phyloP scores from a whole-genome alignment of 2,113 vertebrate genomes.

The Accipiter virgatus region DNA sequence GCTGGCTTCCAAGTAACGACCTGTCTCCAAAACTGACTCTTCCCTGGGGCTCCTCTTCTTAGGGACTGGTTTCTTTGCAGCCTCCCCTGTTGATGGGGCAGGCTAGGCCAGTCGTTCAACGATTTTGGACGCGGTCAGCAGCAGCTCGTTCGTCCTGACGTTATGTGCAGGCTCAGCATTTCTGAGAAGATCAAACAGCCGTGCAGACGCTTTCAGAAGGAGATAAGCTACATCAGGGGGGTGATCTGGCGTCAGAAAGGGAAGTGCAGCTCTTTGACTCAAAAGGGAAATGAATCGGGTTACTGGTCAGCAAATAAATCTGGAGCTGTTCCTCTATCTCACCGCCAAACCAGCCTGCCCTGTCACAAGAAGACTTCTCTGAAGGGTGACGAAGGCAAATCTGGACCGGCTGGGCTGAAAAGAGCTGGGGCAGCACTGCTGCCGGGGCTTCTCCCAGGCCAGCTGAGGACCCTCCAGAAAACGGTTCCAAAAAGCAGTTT shows the following conservation, averaged over 20 bases:
- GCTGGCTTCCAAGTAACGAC: neutral
- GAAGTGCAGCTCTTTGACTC: neutral
- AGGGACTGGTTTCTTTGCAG: neutral
- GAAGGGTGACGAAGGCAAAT: neutral
- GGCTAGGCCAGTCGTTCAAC: neutral
- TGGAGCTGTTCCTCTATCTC: neutral
- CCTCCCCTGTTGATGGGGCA: neutral
- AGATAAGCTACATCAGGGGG: neutral
- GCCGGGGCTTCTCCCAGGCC: neutral
- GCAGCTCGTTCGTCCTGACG: neutral
- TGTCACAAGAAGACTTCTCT: accelerated
- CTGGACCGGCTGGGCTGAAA: neutral
- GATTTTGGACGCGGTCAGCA: neutral
- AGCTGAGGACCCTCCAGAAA: neutral
- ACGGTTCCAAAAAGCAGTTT: neutral
- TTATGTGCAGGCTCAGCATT: neutral
- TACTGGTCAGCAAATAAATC: neutral
- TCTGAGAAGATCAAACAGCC: neutral
- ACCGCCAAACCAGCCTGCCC: neutral
- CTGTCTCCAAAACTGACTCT: neutral
- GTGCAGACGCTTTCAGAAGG: neutral
- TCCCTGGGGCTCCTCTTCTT: neutral
- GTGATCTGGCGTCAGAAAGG: neutral
- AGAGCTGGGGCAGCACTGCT: neutral
- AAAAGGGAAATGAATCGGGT: neutral